Conservation (phyloP, 2,888 invertebrate species). For the Heliconius hortense region DNA sequence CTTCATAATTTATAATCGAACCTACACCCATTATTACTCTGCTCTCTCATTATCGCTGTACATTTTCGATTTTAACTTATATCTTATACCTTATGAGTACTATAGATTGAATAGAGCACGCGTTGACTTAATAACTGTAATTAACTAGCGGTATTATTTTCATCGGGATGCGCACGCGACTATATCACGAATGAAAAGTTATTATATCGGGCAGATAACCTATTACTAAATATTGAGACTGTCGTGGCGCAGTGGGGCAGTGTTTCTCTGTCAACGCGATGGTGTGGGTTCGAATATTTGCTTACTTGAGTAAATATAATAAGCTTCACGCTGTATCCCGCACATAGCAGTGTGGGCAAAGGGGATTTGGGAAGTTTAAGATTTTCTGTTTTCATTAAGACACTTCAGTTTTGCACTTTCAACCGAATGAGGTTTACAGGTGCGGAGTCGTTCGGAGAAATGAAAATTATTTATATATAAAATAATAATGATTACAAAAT, state of each 20-base stretch:
- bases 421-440: too few species aligned
- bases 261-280: too few species aligned
- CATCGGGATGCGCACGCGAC: slow-evolving; percentile 63
- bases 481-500: too few species aligned
- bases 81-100: slow-evolving; percentile 4
- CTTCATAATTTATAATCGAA: slow-evolving; percentile 15
- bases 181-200: slow-evolving; percentile 22
- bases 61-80: slow-evolving; percentile 14
- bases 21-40: neutral
- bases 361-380: too few species aligned
- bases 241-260: too few species aligned
- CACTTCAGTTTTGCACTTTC: too few species aligned
- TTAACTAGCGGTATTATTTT: slow-evolving; percentile 59
- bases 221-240: neutral
- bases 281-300: neutral
- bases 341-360: too few species aligned
- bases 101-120: slow-evolving; percentile 58
- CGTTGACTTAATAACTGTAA: slow-evolving; percentile 67
- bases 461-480: too few species aligned
- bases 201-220: neutral
- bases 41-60: slow-evolving; percentile 13
- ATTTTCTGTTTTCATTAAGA: too few species aligned
- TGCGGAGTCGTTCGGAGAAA: too few species aligned
- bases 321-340: too few species aligned
- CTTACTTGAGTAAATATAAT: too few species aligned